Percentiles rank a stretch among this genome's conserved stretches.
These are phyloP conservation scores for Zaprionus gabonicus DNA, from an alignment of 1,140 invertebrate genomes.

Conservation along the genomic window DNA sequence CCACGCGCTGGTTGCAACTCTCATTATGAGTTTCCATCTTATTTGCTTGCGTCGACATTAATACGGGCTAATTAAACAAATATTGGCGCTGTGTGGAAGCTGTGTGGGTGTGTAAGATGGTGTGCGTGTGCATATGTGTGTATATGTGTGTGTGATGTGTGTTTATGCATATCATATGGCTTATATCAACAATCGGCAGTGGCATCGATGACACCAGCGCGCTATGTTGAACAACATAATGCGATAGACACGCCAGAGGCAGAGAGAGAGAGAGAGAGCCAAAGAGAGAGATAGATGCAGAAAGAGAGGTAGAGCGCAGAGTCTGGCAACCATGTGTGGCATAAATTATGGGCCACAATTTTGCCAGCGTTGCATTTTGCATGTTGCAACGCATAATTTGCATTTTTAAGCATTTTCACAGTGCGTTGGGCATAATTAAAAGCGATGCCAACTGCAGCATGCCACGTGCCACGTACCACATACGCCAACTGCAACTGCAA, in stretches of 20 bases:
- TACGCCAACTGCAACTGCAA: not conserved
- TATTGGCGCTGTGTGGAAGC: constrained; percentile 40
- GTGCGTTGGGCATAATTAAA: constrained; percentile 77
- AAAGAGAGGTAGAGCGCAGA: not conserved
- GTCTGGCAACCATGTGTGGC: constrained; percentile 37
- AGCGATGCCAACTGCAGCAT: constrained; percentile 31
- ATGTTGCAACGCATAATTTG: constrained; percentile 77
- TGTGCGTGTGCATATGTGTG: not conserved
- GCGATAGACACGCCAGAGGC: constrained; percentile 41
- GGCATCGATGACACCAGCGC: constrained; percentile 62
- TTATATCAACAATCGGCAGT: constrained; percentile 56
- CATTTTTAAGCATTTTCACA: constrained; percentile 80
- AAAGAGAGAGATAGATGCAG: constrained; percentile 2
- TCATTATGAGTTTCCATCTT: constrained; percentile 67
- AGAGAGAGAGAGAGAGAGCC: constrained; percentile 28
- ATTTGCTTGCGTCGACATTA: constrained; percentile 74
- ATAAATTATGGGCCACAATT: constrained; percentile 72
- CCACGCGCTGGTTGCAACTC: constrained; percentile 8
- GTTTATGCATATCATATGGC: constrained; percentile 52
- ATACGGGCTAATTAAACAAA: constrained; percentile 81
- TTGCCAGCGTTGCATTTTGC: constrained; percentile 70
- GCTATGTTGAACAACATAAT: constrained; percentile 70
- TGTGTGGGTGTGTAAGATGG: constrained; percentile 9
- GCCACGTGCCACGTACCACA: not conserved
- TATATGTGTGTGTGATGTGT: constrained; percentile 14